Evolutionary conservation across 2,888 invertebrate species (phyloP).

Genomic region (Watsonalla binaria): DNA sequence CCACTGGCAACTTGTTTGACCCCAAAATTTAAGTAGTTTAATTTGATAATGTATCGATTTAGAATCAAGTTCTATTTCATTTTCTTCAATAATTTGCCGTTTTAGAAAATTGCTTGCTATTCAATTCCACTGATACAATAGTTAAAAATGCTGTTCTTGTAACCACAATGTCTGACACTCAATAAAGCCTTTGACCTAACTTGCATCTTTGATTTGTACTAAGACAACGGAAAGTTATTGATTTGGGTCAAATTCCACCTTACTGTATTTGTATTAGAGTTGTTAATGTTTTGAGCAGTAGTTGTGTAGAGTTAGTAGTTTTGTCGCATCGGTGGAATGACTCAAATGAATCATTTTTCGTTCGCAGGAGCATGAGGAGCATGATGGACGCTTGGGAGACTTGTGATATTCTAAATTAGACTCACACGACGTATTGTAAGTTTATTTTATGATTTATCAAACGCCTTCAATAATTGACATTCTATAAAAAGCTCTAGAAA

Average conservation of each 20-base stretch:
- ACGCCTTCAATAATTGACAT: not conserved
- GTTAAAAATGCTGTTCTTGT: not conserved
- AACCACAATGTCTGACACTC: not conserved
- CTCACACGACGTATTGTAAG: not conserved
- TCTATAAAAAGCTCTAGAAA: no score
- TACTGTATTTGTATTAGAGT: slow-evolving; percentile 19
- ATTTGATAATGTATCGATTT: no score
- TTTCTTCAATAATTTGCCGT: not conserved
- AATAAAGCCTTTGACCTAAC: slow-evolving; percentile 1
- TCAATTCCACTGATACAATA: not conserved
- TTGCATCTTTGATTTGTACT: slow-evolving; percentile 4
- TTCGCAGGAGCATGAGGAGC: slow-evolving; percentile 34
- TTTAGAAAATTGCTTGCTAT: not conserved
- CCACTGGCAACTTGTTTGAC: not conserved
- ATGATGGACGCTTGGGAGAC: slow-evolving; percentile 14
- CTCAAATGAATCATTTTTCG: slow-evolving; percentile 62
- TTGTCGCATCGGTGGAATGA: slow-evolving; percentile 47
- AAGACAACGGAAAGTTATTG: slow-evolving; percentile 39
- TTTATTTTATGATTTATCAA: not conserved
- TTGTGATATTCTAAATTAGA: slow-evolving; percentile 5
- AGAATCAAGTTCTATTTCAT: no score
- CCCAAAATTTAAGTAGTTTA: not conserved
- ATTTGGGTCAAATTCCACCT: slow-evolving; percentile 69
- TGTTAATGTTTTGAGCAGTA: slow-evolving; percentile 13
- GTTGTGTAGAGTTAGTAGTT: slow-evolving; percentile 20